These are phyloP conservation scores for Pao palembangensis DNA, from an alignment of 2,113 vertebrate species.

Conservation along the genomic window DNA sequence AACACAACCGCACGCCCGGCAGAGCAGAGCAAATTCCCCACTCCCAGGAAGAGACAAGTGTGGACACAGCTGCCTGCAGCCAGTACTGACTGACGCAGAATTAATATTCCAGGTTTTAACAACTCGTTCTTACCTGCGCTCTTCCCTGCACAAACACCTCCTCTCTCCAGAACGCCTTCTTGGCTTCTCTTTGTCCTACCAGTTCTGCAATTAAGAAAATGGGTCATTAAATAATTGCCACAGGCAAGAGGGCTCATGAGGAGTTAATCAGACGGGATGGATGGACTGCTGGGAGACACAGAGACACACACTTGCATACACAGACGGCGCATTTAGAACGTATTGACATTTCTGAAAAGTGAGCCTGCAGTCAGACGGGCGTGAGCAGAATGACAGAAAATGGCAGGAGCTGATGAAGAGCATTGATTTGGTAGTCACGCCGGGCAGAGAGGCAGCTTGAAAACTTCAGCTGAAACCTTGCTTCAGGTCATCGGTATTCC, in stretches of 20 bases:
- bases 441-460: constrained; percentile 54
- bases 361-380: constrained; percentile 40
- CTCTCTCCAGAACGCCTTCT: constrained; percentile 14
- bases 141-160: constrained; percentile 18
- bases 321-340: constrained; percentile 22
- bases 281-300: constrained; percentile 51
- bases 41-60: constrained; percentile 16
- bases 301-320: constrained; percentile 13
- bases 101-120: not conserved
- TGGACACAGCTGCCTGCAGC: not conserved
- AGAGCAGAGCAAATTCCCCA: constrained; percentile 5
- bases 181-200: constrained; percentile 45
- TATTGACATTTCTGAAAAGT: constrained; percentile 54
- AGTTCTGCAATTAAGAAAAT: constrained; percentile 70
- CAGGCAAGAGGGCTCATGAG: constrained; percentile 58
- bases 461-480: constrained; percentile 42
- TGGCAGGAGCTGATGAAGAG: constrained; percentile 48
- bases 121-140: no score
- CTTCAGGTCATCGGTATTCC: constrained; percentile 48
- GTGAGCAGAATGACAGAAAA: constrained; percentile 50
- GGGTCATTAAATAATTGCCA: constrained; percentile 70
- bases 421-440: constrained; percentile 54
- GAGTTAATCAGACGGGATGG: constrained; percentile 63
- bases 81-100: not conserved
- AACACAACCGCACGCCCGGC: not conserved